These are phyloP conservation scores for Tanypteryx hageni DNA, from an alignment of 2,888 invertebrate genomes.

Conservation along the genomic window DNA sequence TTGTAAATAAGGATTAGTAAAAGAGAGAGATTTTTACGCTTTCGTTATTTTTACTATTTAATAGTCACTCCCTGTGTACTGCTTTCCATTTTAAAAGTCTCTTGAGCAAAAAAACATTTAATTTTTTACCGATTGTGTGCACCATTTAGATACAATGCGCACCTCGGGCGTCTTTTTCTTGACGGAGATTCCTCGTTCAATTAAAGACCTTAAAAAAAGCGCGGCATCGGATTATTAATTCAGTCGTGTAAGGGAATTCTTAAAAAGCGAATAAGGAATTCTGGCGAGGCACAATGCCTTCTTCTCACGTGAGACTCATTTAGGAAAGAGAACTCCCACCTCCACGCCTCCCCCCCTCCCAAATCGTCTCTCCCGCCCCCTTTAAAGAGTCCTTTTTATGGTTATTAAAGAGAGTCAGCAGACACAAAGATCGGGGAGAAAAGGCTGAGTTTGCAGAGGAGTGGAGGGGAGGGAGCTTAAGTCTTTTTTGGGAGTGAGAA, in stretches of 20 bases:
- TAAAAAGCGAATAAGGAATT: conserved; percentile 13
- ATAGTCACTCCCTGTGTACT: no score
- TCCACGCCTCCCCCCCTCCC: no score
- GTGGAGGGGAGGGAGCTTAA: neutral
- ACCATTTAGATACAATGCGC: neutral
- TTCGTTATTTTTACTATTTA: no score
- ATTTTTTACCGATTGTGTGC: neutral
- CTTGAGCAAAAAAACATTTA: neutral
- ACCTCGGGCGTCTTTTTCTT: neutral
- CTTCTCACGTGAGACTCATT: conserved; percentile 16
- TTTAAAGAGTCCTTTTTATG: conserved; percentile 6
- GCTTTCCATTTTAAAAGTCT: no score
- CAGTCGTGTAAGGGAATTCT: conserved; percentile 32
- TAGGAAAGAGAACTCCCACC: neutral
- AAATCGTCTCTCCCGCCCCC: neutral
- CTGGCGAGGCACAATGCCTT: neutral
- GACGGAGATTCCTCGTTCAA: neutral
- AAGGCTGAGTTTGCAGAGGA: neutral
- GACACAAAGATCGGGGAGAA: conserved; percentile 1
- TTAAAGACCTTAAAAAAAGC: neutral
- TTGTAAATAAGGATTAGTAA: no score
- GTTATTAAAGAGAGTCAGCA: conserved; percentile 25
- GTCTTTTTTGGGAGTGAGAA: neutral
- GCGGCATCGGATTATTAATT: neutral
- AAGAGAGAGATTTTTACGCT: no score